These are phyloP conservation scores for Synanthedon myopaeformis DNA, from an alignment of 2,888 invertebrate genomes.

Conservation along the genomic window DNA sequence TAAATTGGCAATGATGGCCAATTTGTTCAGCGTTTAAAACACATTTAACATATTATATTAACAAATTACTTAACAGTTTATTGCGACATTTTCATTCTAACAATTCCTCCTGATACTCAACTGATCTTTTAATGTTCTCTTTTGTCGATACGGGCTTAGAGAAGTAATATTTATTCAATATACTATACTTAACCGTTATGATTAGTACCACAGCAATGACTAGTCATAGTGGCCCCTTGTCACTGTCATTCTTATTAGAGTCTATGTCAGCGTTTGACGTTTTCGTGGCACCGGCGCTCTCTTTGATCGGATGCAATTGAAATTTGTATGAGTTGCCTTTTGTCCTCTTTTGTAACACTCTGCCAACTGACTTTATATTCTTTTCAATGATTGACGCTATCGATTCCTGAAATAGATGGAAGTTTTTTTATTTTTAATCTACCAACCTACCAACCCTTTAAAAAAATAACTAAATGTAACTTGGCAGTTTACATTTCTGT, in stretches of 20 bases:
- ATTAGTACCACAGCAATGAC: constrained; percentile 26
- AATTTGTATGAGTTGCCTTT: constrained; percentile 74
- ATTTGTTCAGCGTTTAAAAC: not conserved
- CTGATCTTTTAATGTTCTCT: not conserved
- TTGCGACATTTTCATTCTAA: not conserved
- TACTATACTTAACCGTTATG: constrained; percentile 37
- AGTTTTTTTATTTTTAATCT: too few relatives aligned
- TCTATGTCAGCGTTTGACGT: constrained; percentile 11
- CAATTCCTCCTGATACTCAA: not conserved
- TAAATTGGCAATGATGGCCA: not conserved
- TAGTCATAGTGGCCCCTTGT: constrained; percentile 58
- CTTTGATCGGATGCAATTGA: constrained; percentile 66
- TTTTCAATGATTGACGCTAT: constrained; percentile 69
- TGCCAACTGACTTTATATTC: constrained; percentile 57
- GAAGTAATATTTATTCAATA: constrained; percentile 34
- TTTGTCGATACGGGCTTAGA: constrained; percentile 7
- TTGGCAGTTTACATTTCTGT: too few relatives aligned
- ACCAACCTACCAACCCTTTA: too few relatives aligned
- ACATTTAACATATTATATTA: not conserved
- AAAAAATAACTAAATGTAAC: too few relatives aligned
- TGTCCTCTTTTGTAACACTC: constrained; percentile 73
- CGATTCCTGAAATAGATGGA: constrained; percentile 62
- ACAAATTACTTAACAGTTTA: not conserved
- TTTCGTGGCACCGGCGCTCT: constrained; percentile 14
- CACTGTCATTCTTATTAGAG: constrained; percentile 17